Percentiles rank a stretch among this genome's conserved stretches.
phyloP scores from a whole-genome alignment of 2,888 invertebrate species.

The Proisotoma minuta region DNA sequence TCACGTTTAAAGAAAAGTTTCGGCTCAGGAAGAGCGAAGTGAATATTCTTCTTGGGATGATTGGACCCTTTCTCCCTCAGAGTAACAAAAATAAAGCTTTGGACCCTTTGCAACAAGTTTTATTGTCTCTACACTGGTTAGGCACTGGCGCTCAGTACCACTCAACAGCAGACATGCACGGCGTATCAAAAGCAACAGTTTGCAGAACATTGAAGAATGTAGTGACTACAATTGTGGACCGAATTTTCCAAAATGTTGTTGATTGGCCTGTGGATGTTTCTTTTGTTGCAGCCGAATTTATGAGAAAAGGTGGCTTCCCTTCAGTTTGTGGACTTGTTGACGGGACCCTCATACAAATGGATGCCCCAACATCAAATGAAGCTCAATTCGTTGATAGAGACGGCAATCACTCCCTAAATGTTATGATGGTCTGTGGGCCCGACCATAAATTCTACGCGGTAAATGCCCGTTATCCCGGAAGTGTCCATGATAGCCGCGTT shows the following conservation, averaged over 20 bases:
- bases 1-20: conserved; percentile 6
- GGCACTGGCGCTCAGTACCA: conserved; percentile 17
- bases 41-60: conserved; percentile 7
- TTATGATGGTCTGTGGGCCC: conserved; percentile 27
- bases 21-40: background rate
- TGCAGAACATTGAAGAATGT: conserved; percentile 18
- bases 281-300: conserved; percentile 15
- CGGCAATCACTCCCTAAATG: conserved; percentile 35
- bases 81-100: conserved; percentile 18
- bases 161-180: conserved; percentile 20
- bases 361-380: conserved; percentile 27
- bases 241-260: conserved; percentile 16
- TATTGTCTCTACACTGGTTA: conserved; percentile 17
- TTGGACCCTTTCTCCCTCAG: conserved; percentile 7
- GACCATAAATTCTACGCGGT: conserved; percentile 23
- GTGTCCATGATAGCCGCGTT: conserved; percentile 31
- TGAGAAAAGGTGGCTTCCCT: conserved; percentile 30
- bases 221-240: conserved; percentile 13
- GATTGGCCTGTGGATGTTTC: conserved; percentile 19
- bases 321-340: conserved; percentile 29
- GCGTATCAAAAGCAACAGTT: conserved; percentile 26
- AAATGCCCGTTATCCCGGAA: conserved; percentile 25
- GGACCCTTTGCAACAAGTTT: conserved; percentile 17
- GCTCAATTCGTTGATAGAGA: conserved; percentile 28
- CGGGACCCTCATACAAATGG: conserved; percentile 24